These are phyloP conservation scores for Mimas tiliae DNA, from an alignment of 2,888 invertebrate species.

Conservation along the genomic window DNA sequence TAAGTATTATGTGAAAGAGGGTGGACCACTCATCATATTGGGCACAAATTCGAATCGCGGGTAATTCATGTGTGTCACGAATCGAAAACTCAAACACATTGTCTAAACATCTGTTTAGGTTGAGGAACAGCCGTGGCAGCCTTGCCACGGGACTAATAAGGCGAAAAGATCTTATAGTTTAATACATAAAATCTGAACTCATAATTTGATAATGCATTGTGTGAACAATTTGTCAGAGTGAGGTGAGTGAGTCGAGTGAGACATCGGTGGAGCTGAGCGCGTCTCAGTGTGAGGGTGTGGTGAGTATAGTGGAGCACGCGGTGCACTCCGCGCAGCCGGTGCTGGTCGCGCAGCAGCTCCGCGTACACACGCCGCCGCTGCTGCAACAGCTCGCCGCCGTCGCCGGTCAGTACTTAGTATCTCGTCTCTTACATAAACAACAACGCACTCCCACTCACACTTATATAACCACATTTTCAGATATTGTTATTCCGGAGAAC, in stretches of 20 bases:
- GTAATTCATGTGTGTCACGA: no score
- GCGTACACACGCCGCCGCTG: background rate
- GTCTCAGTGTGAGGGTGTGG: background rate
- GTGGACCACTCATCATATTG: no score
- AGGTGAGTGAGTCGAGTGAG: no score
- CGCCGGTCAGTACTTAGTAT: background rate
- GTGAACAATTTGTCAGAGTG: background rate
- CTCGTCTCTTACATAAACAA: no score
- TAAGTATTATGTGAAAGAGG: no score
- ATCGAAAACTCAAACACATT: no score
- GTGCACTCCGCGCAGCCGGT: constrained; percentile 33
- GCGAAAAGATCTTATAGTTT: background rate
- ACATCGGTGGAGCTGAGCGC: background rate
- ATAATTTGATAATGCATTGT: background rate
- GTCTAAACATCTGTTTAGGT: no score
- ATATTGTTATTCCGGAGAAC: constrained; percentile 24
- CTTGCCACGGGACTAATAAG: no score
- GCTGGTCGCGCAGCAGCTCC: constrained; percentile 30
- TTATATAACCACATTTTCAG: background rate
- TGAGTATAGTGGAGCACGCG: constrained; percentile 38
- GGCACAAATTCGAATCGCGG: no score
- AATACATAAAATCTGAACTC: background rate
- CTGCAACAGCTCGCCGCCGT: constrained; percentile 11
- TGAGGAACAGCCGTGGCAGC: no score
- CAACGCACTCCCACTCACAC: background rate